A percentile compares a stretch with the other conserved stretches of the same genome.
Conservation (phyloP, 2,888 invertebrate species). For the Monopis laevigella region DNA sequence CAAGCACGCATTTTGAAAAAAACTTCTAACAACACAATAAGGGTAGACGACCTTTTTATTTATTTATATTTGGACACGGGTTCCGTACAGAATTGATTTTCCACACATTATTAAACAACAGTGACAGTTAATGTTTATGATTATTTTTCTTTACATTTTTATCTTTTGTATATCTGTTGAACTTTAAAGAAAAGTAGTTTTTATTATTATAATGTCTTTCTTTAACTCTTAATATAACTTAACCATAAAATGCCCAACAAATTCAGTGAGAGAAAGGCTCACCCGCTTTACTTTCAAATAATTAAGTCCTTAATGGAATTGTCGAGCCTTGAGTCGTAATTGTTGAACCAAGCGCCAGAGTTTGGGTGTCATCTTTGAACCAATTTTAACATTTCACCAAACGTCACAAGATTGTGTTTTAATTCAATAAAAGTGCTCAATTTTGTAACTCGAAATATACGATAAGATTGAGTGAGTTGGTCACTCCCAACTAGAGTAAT, state of each 20-base stretch:
- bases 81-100: slow-evolving; percentile 5
- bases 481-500: too few relatives aligned
- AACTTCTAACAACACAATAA: not conserved
- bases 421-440: slow-evolving; percentile 8
- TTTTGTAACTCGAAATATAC: slow-evolving; percentile 8
- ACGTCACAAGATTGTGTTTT: slow-evolving; percentile 9
- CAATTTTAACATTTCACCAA: not conserved
- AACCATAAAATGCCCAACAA: too few relatives aligned
- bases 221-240: not conserved
- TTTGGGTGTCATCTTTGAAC: not conserved
- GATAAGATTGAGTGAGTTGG: too few relatives aligned
- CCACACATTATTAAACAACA: slow-evolving; percentile 10
- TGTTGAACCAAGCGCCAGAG: not conserved
- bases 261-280: too few relatives aligned
- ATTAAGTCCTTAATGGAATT: not conserved
- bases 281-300: too few relatives aligned
- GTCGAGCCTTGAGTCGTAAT: not conserved
- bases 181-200: too few relatives aligned
- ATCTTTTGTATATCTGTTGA: too few relatives aligned
- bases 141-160: too few relatives aligned
- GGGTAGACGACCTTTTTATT: not conserved
- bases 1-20: too few relatives aligned
- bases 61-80: not conserved
- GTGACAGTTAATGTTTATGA: too few relatives aligned
- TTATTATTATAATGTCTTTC: not conserved